Evolutionary conservation across 2,888 invertebrate genomes (phyloP), one percentile per base, ranked within the genome.

Genomic region (Eupithecia insigniata): DNA sequence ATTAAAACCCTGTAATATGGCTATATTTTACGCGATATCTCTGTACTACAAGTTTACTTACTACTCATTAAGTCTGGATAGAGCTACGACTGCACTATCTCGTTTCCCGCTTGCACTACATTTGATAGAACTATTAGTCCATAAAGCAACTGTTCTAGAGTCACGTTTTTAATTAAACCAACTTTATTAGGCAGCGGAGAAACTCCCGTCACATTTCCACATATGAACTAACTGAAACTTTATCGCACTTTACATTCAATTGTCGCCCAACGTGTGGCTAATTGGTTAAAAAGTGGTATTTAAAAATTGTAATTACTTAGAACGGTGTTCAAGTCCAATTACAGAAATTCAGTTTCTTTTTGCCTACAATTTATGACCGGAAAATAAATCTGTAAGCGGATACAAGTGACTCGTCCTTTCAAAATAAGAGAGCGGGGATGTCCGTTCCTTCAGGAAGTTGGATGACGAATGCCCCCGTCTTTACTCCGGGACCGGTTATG

Each of bases 381-480:
- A 83, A 88, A 87, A 90, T 90, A 90, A 90, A 91, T 90, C 89
- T 85, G 89, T 86, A 86, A 87, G 82, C 84, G 88, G 87, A 89
- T 89, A 89, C 87, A 87, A 88, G 87, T 88, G 89, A 89, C 88
- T 87, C 87, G 83, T 86, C 87, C 88, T 90, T 85, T 88, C 86
- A 88, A 89, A 90, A 89, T 87, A 89, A 84, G 86, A 87, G 85
- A 84, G 86, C 81, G 83, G 75, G 79, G 79, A 83, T 82, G 87
- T 86, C 86, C 84, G 84, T 83, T 80, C 78, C 81, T 79, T 82
- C 78, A 84, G 87, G 85, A 88, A 87, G 86, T 84, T 81, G 85
- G 86, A 89, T 92, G 93, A 93, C 89, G 90, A 91, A 93, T 92
- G 90, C 80, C 86, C 86, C 82, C 85, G 84, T 87, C 81, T 87